Conservation (phyloP, 1,140 invertebrate species). For the Magallana gigas region DNA sequence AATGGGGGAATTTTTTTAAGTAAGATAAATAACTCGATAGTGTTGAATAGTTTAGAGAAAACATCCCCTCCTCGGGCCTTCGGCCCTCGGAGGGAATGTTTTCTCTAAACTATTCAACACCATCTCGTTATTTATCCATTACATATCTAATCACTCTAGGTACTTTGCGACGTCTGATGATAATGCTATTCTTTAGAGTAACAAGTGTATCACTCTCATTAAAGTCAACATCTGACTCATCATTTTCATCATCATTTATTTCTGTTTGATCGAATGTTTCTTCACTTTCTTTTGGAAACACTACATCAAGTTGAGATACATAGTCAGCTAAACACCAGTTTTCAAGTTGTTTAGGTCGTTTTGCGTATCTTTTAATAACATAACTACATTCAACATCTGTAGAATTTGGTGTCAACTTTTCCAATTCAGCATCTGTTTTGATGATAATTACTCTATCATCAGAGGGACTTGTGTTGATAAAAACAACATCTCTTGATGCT, state of each 20-base stretch:
- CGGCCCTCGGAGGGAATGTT: too few relatives aligned
- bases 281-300: conserved; percentile 10
- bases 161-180: conserved; percentile 28
- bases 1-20: too few relatives aligned
- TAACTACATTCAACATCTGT: background rate
- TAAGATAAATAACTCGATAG: too few relatives aligned
- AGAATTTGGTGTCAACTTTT: conserved; percentile 20
- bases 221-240: background rate
- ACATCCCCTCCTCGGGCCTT: too few relatives aligned
- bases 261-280: background rate
- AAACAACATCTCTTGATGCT: too few relatives aligned
- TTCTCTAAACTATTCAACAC: too few relatives aligned
- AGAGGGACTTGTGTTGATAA: too few relatives aligned
- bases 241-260: conserved; percentile 18
- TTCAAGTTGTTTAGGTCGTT: too few relatives aligned
- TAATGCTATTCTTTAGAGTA: conserved; percentile 49
- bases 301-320: background rate
- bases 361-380: background rate
- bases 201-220: background rate
- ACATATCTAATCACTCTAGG: too few relatives aligned
- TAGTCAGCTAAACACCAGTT: too few relatives aligned
- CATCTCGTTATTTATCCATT: too few relatives aligned
- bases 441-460: background rate
- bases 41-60: too few relatives aligned
- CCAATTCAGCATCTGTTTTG: conserved; percentile 11